Base-by-base conservation (phyloP, 2,797 vertebrate genomes). In the Alfaro cultratus region DNA sequence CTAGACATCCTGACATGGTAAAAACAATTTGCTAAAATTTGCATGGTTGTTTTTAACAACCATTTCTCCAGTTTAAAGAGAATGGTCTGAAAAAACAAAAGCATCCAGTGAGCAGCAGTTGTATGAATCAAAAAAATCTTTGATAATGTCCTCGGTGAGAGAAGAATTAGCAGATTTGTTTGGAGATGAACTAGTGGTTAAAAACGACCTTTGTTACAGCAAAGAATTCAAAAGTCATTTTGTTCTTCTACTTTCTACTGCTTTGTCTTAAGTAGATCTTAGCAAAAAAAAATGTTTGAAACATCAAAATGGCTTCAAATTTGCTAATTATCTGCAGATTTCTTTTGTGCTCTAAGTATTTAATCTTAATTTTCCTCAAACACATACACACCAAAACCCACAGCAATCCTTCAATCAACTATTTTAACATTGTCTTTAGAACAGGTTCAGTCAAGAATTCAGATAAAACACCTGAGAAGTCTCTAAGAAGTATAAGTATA, bases 401-500 rank as follows among this genome's bases (percentile, higher is more conserved):
- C 73, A 70, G 21, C 5, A 57, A 80, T 62, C 34, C 29, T 57
- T 76, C 83, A 89, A 80, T 68, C 76, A 74, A 81, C 72, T 79
- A 55, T 81, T 86, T 80, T 80, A 82, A 86, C 79, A 90, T 18
- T 64, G 60, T 46, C 21, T 80, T 89, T 83, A 92, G 89, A 82
- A 81, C 31, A 70, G 62, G 76, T 82, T 62, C 78, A 53, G 55
- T 86, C 84, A 46, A 76, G 86, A 84, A 85, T 83, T 76, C 47
- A 45, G 45, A 57, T 80, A 80, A 91, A 89, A 94, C 88, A 77
- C 86, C 75, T 41, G 62, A 55, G 51, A 41, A 46, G 43, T 71
- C 72, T 49, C 41, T 91, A 87, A 90, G 93, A 93, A 85, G 85
- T 80, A 57, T 67, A 75, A 81, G n/a, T n/a, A n/a, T n/a, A n/a